phyloP scores from a whole-genome alignment of 1,140 invertebrate genomes.

The Proctacanthus coquilletti region DNA sequence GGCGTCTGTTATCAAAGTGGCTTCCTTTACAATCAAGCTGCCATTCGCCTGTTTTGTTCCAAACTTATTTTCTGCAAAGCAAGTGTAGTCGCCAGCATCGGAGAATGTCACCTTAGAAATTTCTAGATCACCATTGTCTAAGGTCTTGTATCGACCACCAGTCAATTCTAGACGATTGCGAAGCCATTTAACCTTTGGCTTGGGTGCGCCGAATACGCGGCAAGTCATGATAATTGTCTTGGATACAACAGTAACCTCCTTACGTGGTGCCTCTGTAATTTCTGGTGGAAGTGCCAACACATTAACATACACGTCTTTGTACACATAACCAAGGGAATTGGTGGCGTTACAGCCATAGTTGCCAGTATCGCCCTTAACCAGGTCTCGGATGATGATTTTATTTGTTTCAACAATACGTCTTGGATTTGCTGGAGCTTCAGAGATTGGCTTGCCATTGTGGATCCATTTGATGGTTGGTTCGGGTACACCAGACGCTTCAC shows the following conservation, averaged over 20 bases:
- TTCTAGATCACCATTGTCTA: slow-evolving; percentile 65
- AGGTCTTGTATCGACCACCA: slow-evolving; percentile 60
- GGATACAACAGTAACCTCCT: slow-evolving; percentile 70
- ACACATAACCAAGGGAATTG: slow-evolving; percentile 94
- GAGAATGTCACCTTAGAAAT: slow-evolving; percentile 69
- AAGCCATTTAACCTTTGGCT: slow-evolving; percentile 88
- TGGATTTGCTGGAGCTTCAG: slow-evolving; percentile 55
- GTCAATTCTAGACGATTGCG: slow-evolving; percentile 66
- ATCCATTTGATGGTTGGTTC: slow-evolving; percentile 90
- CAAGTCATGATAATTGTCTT: slow-evolving; percentile 71
- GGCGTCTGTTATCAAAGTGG: slow-evolving; percentile 66
- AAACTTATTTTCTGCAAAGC: slow-evolving; percentile 86
- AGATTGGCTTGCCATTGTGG: slow-evolving; percentile 83
- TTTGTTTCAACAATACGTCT: slow-evolving; percentile 50
- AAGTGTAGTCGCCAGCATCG: slow-evolving; percentile 80
- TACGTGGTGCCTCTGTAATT: slow-evolving; percentile 67
- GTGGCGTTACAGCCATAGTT: slow-evolving; percentile 99
- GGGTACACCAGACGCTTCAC: slow-evolving; percentile 76
- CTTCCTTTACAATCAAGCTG: slow-evolving; percentile 66
- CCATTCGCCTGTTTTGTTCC: slow-evolving; percentile 62
- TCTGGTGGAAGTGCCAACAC: slow-evolving; percentile 84
- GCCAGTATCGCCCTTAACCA: slow-evolving; percentile 82
- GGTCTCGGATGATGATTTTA: slow-evolving; percentile 64
- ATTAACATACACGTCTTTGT: slow-evolving; percentile 95
- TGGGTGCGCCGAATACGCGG: slow-evolving; percentile 89